Conservation (phyloP, 2,113 vertebrate species). For the Semicossyphus pulcher region DNA sequence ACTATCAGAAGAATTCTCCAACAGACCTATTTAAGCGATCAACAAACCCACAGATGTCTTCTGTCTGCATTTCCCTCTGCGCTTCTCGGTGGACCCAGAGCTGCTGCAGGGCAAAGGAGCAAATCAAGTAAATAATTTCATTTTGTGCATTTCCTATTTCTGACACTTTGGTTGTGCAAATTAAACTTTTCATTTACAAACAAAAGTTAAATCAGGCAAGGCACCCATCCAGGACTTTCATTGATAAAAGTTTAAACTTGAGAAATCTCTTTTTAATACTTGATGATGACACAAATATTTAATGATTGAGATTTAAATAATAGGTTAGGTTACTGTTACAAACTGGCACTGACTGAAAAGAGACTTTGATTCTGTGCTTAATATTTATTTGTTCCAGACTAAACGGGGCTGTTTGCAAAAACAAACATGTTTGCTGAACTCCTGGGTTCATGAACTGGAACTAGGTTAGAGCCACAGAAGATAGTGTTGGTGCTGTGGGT, state of each 20-base stretch:
- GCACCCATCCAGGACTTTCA: no score
- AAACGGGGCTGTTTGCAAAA: background rate
- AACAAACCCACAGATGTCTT: background rate
- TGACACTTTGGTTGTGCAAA: no score
- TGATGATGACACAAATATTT: no score
- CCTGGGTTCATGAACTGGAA: slow-evolving; percentile 50
- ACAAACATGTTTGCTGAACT: slow-evolving; percentile 23
- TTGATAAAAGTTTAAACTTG: no score
- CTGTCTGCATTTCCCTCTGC: background rate
- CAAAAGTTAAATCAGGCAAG: no score
- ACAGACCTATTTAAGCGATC: slow-evolving; percentile 11
- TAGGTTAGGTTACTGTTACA: background rate
- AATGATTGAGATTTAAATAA: background rate
- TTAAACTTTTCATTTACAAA: no score
- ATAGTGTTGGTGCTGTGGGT: background rate
- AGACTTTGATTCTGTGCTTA: background rate
- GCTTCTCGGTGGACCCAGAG: slow-evolving; percentile 13
- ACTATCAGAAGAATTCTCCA: slow-evolving; percentile 27
- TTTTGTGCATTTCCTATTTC: background rate
- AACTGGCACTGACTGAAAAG: background rate
- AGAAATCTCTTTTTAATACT: no score
- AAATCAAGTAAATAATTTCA: slow-evolving; percentile 52
- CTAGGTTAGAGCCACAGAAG: slow-evolving; percentile 23
- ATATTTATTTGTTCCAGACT: slow-evolving; percentile 9
- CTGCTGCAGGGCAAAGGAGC: slow-evolving; percentile 27